Base-by-base conservation (phyloP, 2,888 invertebrate genomes). In the Ceriagrion tenellum region DNA sequence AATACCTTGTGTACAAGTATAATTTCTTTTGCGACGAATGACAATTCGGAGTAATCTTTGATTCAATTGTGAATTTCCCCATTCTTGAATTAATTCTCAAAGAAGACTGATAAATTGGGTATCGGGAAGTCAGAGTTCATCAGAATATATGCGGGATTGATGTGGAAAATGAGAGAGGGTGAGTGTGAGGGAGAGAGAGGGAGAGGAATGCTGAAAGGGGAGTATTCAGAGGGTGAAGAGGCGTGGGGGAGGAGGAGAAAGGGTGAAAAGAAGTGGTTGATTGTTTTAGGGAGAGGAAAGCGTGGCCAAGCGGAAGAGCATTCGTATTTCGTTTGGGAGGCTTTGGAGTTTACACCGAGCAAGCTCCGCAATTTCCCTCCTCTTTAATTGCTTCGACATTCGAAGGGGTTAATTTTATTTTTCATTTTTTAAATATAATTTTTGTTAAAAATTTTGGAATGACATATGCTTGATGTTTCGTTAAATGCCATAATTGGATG, bases 271-370 rank as follows among this genome's bases (percentile, higher is more conserved):
- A 55, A 90, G 90, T n/a, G 0, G 90, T 55, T 26, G 0, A 59
- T 59, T 59, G 59, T 18, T 56, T 56, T 20, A 10, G 90, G 90
- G 55, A 55, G 90, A 55, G 90, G 47, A 47, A 90, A 90, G 55
- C 55, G 90, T 56, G 56, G 55, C 30, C 90, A 30, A 26, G 56
- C 90, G 55, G n/a, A 55, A 55, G n/a, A n/a, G 56, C 56, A 55
- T 90, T 90, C 55, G 90, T n/a, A n/a, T n/a, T 40, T 63, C 91
- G 35, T 63, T 91, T 91, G 63, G 91, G 63, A 56, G 91, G 91
- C 91, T 91, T 91, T 91, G 91, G 91, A 63, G 91, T 91, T 47
- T 30, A 63, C 63, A 8, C 59, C 10, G 35, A 63, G 40, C 26
- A 40, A 91, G 30, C 47, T 47, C 40, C 40, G 91, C 63, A 26